Percentiles rank a stretch among this genome's conserved stretches.
Evolutionary conservation across 2,113 vertebrate species (phyloP).

Genomic region (Maylandia zebra): DNA sequence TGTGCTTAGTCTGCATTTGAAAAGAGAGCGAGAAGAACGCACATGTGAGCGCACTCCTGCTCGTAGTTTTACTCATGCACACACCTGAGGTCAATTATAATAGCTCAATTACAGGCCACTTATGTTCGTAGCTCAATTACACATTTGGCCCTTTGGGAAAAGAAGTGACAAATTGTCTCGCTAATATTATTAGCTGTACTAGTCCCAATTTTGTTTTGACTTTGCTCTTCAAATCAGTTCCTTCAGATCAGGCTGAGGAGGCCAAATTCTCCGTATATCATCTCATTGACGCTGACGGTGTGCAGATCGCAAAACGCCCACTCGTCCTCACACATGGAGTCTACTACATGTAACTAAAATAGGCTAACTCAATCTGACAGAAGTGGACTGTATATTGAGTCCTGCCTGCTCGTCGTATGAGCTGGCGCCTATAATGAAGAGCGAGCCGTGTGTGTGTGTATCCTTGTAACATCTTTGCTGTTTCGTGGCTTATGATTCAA

Average conservation of each 20-base stretch:
- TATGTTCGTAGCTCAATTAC: constrained; percentile 17
- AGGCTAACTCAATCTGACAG: constrained; percentile 17
- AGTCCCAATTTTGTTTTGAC: background rate
- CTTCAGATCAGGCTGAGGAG: background rate
- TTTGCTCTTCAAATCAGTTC: background rate
- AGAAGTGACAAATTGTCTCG: constrained; percentile 21
- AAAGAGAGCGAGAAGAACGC: background rate
- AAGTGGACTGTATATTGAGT: background rate
- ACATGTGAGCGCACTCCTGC: background rate
- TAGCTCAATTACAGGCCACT: constrained; percentile 26
- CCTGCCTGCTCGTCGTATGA: background rate
- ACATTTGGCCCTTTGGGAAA: background rate
- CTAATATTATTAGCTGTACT: constrained; percentile 8
- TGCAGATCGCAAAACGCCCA: constrained; percentile 1
- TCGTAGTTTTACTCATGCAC: background rate
- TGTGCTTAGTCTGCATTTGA: background rate
- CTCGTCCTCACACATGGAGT: background rate
- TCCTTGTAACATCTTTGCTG: background rate
- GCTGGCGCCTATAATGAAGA: background rate
- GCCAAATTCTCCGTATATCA: background rate
- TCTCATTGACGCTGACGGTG: constrained; percentile 20
- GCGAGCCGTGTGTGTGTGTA: background rate
- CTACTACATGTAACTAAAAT: background rate
- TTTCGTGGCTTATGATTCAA: constrained; percentile 16
- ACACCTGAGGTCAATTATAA: constrained; percentile 41